Percentiles rank a stretch among this genome's conserved stretches.
These are phyloP conservation scores for Aplysina aerophoba DNA, from an alignment of 37 sponge, comb jelly and placozoan genomes.

Conservation along the genomic window DNA sequence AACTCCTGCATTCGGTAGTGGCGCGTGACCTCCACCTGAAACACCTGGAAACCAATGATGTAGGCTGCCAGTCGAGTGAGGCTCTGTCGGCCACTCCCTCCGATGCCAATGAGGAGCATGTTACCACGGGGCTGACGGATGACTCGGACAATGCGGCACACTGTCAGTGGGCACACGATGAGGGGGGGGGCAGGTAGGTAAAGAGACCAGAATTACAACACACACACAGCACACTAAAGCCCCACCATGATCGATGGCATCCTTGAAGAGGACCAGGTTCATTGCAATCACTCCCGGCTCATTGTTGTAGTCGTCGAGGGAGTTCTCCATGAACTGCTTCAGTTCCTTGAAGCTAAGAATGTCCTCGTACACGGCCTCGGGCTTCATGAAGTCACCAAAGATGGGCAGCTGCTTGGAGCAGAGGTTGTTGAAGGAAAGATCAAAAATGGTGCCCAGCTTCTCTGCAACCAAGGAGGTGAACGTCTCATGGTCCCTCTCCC, in stretches of 20 bases:
- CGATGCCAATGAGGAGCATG: conserved; percentile 96
- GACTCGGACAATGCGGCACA: conserved; percentile 93
- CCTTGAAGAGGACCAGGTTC: conserved; percentile 95
- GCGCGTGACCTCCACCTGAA: conserved; percentile 96
- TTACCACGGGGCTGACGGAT: conserved; percentile 97
- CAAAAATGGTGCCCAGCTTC: conserved; percentile 90
- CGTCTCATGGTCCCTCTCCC: conserved; percentile 85
- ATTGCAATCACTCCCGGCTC: conserved; percentile 96
- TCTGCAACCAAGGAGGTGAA: conserved; percentile 86
- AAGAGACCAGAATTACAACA: not conserved
- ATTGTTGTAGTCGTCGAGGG: conserved; percentile 98
- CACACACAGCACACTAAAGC: not conserved
- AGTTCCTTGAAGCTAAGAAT: conserved; percentile 84
- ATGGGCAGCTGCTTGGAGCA: conserved; percentile 86
- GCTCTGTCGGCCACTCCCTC: conserved; percentile 98
- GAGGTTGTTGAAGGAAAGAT: conserved; percentile 94
- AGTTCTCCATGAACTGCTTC: conserved; percentile 90
- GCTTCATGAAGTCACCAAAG: conserved; percentile 91
- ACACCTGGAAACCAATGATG: conserved; percentile 87
- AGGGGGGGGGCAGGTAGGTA: not conserved
- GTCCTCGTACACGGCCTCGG: conserved; percentile 93
- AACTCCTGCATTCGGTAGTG: conserved; percentile 95
- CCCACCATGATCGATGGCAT: conserved; percentile 97
- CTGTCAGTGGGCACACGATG: conserved; percentile 32
- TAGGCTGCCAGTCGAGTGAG: conserved; percentile 89